Evolutionary conservation across 92 coral and sea anemone genomes (phyloP).

Genomic region (Diadumene lineata): DNA sequence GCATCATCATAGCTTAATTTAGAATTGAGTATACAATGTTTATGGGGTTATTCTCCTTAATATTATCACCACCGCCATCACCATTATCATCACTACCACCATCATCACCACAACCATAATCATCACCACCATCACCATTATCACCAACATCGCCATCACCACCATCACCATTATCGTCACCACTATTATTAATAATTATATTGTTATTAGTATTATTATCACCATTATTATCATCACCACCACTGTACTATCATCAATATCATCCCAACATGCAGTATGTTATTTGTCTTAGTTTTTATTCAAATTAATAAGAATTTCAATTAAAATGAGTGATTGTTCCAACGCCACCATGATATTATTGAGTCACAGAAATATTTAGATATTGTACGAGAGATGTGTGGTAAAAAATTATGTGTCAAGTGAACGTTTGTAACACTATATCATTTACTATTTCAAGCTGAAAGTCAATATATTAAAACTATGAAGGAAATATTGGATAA

Average conservation of each 20-base stretch:
- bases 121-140: background rate
- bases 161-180: background rate
- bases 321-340: background rate
- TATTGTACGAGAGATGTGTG: background rate
- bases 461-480: too few species aligned
- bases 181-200: background rate
- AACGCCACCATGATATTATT: background rate
- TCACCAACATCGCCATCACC: background rate
- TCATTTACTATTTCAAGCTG: too few species aligned
- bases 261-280: background rate
- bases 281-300: too few species aligned
- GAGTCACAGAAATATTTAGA: background rate
- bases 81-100: background rate
- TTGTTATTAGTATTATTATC: background rate
- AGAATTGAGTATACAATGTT: too few species aligned
- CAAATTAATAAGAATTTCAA: too few species aligned
- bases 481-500: too few species aligned
- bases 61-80: background rate
- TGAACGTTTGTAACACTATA: background rate
- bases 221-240: background rate
- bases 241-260: background rate
- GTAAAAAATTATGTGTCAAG: background rate
- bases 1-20: too few species aligned
- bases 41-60: background rate
- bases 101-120: background rate